These are phyloP conservation scores for Dasyornis broadbenti DNA, from an alignment of 2,113 vertebrate species.

Conservation along the genomic window DNA sequence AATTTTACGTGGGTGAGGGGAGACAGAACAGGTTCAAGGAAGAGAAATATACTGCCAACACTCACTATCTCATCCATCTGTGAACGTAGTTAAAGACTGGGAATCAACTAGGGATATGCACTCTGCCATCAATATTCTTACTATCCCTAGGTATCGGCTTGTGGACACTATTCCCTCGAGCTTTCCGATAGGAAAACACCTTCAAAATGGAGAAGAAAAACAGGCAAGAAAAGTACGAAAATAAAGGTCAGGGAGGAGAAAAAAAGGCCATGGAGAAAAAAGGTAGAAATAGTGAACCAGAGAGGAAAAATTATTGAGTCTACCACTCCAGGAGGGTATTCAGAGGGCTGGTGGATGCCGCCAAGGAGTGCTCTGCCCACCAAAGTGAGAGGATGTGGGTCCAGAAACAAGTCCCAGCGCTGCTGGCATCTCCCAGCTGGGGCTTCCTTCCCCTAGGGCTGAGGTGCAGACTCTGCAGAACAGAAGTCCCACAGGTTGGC, in stretches of 20 bases:
- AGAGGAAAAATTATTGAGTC: background rate
- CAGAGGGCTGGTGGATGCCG: background rate
- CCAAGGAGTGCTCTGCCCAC: background rate
- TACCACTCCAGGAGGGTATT: background rate
- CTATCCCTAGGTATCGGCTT: background rate
- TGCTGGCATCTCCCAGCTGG: background rate
- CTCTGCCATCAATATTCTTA: background rate
- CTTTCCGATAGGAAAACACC: background rate
- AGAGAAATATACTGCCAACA: background rate
- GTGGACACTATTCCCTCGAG: background rate
- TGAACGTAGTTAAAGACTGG: background rate
- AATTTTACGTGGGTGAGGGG: background rate
- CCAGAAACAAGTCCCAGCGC: background rate
- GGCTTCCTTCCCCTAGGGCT: background rate
- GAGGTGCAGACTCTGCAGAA: background rate
- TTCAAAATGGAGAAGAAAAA: background rate
- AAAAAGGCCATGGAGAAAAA: background rate
- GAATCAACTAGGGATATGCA: background rate
- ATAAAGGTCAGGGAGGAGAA: background rate
- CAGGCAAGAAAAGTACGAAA: background rate
- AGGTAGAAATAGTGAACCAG: background rate
- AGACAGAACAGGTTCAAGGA: background rate
- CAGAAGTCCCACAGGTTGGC: background rate
- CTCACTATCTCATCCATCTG: background rate
- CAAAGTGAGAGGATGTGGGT: background rate